Conservation (phyloP, 2,113 vertebrate species). For the Cyrtonyx montezumae region DNA sequence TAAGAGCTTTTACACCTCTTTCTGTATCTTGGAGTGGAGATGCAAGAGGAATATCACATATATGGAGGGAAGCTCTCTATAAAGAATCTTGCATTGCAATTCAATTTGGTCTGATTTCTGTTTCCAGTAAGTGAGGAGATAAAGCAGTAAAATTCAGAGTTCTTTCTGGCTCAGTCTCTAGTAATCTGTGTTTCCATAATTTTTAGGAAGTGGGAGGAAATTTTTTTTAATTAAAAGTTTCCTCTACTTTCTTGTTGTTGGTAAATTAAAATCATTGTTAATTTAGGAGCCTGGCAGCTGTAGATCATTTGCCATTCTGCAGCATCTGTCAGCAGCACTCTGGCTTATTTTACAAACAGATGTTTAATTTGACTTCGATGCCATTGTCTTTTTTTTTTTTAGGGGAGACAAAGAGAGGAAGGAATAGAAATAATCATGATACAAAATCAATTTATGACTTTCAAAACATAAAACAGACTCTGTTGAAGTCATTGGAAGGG, state of each 20-base stretch:
- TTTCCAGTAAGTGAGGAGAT: neutral
- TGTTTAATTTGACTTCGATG: conserved; percentile 80
- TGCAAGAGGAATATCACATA: neutral
- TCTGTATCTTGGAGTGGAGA: neutral
- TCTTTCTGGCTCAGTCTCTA: neutral
- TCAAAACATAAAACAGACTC: conserved; percentile 63
- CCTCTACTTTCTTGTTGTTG: conserved; percentile 62
- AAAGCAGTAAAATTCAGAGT: neutral
- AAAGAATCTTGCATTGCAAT: neutral
- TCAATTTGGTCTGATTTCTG: neutral
- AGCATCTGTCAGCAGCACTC: conserved; percentile 76
- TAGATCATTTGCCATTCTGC: conserved; percentile 69
- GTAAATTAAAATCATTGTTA: conserved; percentile 77
- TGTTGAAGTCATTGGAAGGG: conserved; percentile 50
- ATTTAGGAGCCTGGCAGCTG: conserved; percentile 77
- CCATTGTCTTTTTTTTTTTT: conserved; percentile 62
- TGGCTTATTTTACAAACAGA: conserved; percentile 81
- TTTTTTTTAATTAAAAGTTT: neutral
- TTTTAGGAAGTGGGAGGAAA: conserved; percentile 1
- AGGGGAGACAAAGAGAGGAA: conserved; percentile 57
- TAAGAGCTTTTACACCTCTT: neutral
- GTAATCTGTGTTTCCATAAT: conserved; percentile 26
- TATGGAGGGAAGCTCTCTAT: neutral
- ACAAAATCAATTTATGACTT: neutral
- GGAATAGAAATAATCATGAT: conserved; percentile 69